Evolutionary conservation across 2,113 vertebrate species (phyloP).

Genomic region (Odocoileus hemionus): DNA sequence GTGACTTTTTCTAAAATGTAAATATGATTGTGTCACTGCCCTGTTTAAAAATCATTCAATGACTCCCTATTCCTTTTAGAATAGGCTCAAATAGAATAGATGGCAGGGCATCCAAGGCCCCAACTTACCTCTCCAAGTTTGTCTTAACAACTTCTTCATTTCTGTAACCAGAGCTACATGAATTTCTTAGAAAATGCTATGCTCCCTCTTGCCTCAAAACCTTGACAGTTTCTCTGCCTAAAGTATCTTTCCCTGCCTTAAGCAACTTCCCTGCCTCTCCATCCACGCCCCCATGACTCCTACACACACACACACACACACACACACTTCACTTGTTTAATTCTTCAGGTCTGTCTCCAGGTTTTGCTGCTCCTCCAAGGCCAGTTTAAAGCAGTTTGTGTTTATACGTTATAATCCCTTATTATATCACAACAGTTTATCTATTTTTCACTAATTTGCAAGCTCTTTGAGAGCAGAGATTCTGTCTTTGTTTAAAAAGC

Average conservation of each 20-base stretch:
- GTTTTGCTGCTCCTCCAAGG: background rate
- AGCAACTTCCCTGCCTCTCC: background rate
- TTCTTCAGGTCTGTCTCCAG: background rate
- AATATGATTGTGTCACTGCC: background rate
- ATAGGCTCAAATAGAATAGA: background rate
- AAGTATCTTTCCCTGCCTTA: background rate
- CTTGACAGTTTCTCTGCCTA: background rate
- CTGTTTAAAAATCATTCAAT: background rate
- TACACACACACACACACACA: background rate
- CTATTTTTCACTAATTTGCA: background rate
- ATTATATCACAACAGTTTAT: background rate
- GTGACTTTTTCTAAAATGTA: slow-evolving; percentile 19
- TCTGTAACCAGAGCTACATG: background rate
- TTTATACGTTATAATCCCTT: background rate
- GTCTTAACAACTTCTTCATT: background rate
- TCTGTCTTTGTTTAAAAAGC: background rate
- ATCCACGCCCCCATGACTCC: background rate
- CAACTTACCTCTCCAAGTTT: background rate
- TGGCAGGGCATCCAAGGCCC: background rate
- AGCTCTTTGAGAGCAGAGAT: background rate
- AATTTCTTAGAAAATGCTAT: background rate
- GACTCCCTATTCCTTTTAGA: background rate
- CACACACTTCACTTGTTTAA: background rate
- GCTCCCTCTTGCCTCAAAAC: background rate
- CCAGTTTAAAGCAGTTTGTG: background rate